These are phyloP conservation scores for Engystomops pustulosus DNA, from an alignment of 2,113 vertebrate species.

Conservation along the genomic window DNA sequence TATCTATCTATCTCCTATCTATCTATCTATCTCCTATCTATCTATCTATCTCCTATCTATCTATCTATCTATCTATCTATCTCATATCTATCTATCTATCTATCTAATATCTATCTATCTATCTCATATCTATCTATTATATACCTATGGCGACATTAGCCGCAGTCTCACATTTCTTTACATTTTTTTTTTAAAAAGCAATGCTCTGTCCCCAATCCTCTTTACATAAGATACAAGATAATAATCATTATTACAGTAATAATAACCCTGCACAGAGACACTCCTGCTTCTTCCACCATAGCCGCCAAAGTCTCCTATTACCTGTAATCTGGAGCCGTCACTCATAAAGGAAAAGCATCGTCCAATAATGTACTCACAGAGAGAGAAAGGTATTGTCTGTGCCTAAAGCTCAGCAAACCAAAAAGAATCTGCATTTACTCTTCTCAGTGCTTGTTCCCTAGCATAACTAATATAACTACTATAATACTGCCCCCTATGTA, in stretches of 20 bases:
- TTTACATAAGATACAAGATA: constrained; percentile 44
- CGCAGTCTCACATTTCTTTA: no score
- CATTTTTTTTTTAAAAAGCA: no score
- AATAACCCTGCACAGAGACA: background rate
- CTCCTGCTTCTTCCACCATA: constrained; percentile 5
- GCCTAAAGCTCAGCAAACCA: background rate
- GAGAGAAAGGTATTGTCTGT: background rate
- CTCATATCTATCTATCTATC: constrained; percentile 8
- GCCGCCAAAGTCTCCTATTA: constrained; percentile 15
- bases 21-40: background rate
- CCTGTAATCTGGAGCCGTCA: constrained; percentile 40
- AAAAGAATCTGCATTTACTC: background rate
- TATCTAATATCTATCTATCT: background rate
- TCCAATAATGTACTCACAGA: constrained; percentile 19
- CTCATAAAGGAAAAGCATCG: constrained; percentile 34
- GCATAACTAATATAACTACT: no score
- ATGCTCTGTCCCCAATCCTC: background rate
- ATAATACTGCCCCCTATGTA: no score
- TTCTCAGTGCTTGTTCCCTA: background rate
- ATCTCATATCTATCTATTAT: no score
- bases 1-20: background rate
- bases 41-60: background rate
- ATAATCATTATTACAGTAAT: constrained; percentile 40
- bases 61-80: constrained; percentile 13
- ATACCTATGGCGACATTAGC: no score